A percentile compares a stretch with the other conserved stretches of the same genome.
Evolutionary conservation across 2,113 vertebrate genomes (phyloP).

Genomic region (Caretta caretta): DNA sequence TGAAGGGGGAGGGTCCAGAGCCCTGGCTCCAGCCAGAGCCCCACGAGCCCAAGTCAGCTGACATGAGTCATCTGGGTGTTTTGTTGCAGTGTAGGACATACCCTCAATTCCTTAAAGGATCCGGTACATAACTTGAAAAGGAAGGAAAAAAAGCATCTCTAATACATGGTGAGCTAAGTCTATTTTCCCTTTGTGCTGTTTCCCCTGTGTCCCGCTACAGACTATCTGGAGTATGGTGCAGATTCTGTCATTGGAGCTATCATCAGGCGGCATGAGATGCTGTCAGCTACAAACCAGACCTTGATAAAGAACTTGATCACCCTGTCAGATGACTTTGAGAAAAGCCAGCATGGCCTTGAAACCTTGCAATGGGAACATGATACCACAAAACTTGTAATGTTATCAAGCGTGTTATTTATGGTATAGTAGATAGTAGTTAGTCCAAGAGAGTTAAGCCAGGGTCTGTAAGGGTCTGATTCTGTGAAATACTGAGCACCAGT

Average conservation of each 20-base stretch:
- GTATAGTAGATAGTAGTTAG: constrained; percentile 6
- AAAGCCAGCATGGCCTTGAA: constrained; percentile 65
- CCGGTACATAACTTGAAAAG: not conserved
- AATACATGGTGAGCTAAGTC: not conserved
- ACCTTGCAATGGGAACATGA: constrained; percentile 72
- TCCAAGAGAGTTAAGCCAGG: not conserved
- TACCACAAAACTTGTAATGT: constrained; percentile 70
- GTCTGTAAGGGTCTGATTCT: not conserved
- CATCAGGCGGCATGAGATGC: constrained; percentile 74
- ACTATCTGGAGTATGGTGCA: constrained; percentile 59
- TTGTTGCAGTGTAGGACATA: not conserved
- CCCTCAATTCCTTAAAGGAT: not conserved
- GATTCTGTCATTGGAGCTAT: constrained; percentile 71
- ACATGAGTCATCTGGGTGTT: not conserved
- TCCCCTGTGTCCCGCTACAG: not conserved
- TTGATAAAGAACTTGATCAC: constrained; percentile 71
- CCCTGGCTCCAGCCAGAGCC: not conserved
- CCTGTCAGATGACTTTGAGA: constrained; percentile 75
- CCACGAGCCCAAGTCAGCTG: not conserved
- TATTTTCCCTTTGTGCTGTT: not conserved
- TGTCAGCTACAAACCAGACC: constrained; percentile 75
- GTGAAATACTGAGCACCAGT: not conserved
- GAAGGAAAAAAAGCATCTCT: not conserved
- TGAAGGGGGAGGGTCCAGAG: not conserved
- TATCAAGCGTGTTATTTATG: constrained; percentile 19